Conservation (phyloP, 2,797 vertebrate species). For the Pagetopsis macropterus region DNA sequence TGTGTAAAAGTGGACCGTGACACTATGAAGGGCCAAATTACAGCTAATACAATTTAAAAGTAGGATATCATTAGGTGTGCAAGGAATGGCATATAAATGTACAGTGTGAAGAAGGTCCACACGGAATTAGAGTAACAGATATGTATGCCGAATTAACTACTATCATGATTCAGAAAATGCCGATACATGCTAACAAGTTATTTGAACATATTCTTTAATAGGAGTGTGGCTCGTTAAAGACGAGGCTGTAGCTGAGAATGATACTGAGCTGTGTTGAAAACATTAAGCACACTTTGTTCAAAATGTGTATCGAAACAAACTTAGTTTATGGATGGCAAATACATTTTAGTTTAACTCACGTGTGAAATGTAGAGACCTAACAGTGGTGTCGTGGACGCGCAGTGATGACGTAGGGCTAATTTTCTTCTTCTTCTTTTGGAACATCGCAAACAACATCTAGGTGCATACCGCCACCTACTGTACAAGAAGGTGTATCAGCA, state of each 20-base stretch:
- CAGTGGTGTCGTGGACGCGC: conserved; percentile 29
- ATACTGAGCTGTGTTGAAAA: background rate
- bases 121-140: rapidly evolving
- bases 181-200: rapidly evolving
- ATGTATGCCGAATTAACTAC: background rate
- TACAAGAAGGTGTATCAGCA: too few species aligned
- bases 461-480: too few species aligned
- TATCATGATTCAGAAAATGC: rapidly evolving
- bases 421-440: background rate
- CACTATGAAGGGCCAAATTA: too few species aligned
- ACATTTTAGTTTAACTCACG: conserved; percentile 54
- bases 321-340: rapidly evolving
- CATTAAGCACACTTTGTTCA: background rate
- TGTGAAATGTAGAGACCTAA: conserved; percentile 12
- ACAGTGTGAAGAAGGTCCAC: background rate
- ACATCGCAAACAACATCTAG: too few species aligned
- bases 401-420: conserved; percentile 53
- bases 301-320: rapidly evolving
- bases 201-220: rapidly evolving
- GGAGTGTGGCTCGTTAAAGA: background rate
- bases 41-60: too few species aligned
- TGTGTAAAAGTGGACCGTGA: too few species aligned
- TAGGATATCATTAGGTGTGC: too few species aligned
- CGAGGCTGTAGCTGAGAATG: background rate
- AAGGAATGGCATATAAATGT: too few species aligned